These are phyloP conservation scores for Pitta sordida DNA, from an alignment of 2,113 vertebrate genomes.

Conservation along the genomic window DNA sequence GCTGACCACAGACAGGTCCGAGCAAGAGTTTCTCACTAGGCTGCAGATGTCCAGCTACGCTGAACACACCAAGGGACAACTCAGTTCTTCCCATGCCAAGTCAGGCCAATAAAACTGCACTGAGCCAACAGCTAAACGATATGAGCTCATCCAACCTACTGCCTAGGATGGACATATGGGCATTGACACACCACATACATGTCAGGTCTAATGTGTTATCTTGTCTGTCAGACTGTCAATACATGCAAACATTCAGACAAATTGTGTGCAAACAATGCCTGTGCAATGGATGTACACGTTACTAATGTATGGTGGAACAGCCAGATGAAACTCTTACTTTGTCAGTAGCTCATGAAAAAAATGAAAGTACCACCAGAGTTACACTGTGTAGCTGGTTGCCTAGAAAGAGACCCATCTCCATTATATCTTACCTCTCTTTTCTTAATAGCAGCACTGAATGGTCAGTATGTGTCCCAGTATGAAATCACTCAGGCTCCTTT, in stretches of 20 bases:
- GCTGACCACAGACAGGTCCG: neutral
- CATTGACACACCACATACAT: neutral
- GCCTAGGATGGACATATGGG: neutral
- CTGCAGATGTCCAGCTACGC: neutral
- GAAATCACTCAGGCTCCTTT: neutral
- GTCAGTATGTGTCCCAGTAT: neutral
- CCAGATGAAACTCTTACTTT: neutral
- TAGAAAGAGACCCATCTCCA: neutral
- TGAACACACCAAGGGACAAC: neutral
- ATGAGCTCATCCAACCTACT: neutral
- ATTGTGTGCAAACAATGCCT: neutral
- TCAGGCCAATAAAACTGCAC: neutral
- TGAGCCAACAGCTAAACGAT: neutral
- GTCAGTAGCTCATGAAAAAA: neutral
- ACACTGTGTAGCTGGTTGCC: neutral
- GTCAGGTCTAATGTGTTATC: neutral
- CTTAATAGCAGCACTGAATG: neutral
- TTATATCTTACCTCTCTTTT: neutral
- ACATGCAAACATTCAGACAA: neutral
- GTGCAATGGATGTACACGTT: accelerated
- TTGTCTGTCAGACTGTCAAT: neutral
- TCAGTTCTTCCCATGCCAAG: neutral
- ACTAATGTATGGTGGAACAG: neutral
- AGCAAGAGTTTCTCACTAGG: neutral
- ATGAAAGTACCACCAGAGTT: neutral